phyloP scores from a whole-genome alignment of 1,140 invertebrate genomes.

The Idris sp. region DNA sequence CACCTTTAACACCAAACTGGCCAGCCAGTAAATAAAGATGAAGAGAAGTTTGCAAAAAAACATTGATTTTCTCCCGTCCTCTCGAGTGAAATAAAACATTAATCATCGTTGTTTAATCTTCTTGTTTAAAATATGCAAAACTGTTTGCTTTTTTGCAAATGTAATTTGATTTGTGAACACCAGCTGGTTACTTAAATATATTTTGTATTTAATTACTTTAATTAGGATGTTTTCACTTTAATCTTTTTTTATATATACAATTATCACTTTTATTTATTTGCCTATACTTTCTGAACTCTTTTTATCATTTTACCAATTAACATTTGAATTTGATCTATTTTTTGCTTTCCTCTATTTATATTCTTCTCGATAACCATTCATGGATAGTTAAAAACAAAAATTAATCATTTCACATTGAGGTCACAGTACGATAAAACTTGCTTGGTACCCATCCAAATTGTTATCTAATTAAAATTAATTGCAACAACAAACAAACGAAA shows the following conservation, averaged over 20 bases:
- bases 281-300: no score
- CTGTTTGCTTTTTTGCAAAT: no score
- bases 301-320: no score
- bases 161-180: no score
- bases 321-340: no score
- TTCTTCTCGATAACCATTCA: not conserved
- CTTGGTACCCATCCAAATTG: slow-evolving; percentile 9
- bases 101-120: not conserved
- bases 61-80: slow-evolving; percentile 1
- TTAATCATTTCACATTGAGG: slow-evolving; percentile 17
- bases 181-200: no score
- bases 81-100: slow-evolving; percentile 6
- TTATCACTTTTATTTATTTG: no score
- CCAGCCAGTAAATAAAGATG: slow-evolving; percentile 26
- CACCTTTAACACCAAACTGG: slow-evolving; percentile 45
- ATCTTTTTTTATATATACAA: no score
- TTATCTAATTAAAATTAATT: slow-evolving; percentile 48
- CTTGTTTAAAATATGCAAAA: not conserved
- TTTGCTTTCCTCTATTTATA: not conserved
- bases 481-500: slow-evolving; percentile 33
- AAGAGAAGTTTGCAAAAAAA: slow-evolving; percentile 1
- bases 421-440: slow-evolving; percentile 10
- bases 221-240: no score
- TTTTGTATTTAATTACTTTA: no score
- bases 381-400: slow-evolving; percentile 1